These are phyloP conservation scores for Tor tambroides DNA, from an alignment of 2,113 vertebrate genomes.

Conservation along the genomic window DNA sequence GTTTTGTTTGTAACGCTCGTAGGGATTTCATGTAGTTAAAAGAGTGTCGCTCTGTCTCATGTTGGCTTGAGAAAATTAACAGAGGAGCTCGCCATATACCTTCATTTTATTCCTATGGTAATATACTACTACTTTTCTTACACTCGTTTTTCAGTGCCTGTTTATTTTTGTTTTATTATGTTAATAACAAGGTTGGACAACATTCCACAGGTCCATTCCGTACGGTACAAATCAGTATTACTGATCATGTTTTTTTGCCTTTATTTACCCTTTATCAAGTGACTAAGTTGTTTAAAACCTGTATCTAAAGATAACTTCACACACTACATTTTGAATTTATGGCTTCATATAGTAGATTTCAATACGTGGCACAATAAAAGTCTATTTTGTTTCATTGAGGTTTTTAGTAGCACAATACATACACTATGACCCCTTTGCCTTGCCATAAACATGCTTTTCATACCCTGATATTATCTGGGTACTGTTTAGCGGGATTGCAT, in stretches of 20 bases:
- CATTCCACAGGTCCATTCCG: slow-evolving; percentile 59
- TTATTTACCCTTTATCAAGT: slow-evolving; percentile 52
- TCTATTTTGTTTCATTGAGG: slow-evolving; percentile 69
- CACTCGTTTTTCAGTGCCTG: slow-evolving; percentile 55
- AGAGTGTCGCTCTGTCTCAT: slow-evolving; percentile 50
- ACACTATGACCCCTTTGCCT: neutral
- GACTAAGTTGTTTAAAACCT: slow-evolving; percentile 72
- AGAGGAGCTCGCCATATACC: slow-evolving; percentile 58
- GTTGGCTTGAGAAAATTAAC: slow-evolving; percentile 55
- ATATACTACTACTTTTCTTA: slow-evolving; percentile 64
- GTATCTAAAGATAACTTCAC: slow-evolving; percentile 60
- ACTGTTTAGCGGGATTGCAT: neutral
- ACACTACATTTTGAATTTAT: slow-evolving; percentile 63
- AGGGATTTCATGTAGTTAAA: slow-evolving; percentile 31
- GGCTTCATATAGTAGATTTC: slow-evolving; percentile 69
- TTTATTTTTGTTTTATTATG: slow-evolving; percentile 59
- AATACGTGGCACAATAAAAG: slow-evolving; percentile 75
- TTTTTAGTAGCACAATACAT: neutral
- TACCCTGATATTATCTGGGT: neutral
- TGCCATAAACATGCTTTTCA: neutral
- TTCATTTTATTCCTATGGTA: slow-evolving; percentile 65
- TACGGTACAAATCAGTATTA: slow-evolving; percentile 80
- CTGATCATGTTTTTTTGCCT: slow-evolving; percentile 70
- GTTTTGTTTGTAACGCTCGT: slow-evolving; percentile 43
- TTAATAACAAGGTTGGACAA: slow-evolving; percentile 66